Base-by-base conservation (phyloP, 2,888 invertebrate species). In the Fissipunctia ypsillon region DNA sequence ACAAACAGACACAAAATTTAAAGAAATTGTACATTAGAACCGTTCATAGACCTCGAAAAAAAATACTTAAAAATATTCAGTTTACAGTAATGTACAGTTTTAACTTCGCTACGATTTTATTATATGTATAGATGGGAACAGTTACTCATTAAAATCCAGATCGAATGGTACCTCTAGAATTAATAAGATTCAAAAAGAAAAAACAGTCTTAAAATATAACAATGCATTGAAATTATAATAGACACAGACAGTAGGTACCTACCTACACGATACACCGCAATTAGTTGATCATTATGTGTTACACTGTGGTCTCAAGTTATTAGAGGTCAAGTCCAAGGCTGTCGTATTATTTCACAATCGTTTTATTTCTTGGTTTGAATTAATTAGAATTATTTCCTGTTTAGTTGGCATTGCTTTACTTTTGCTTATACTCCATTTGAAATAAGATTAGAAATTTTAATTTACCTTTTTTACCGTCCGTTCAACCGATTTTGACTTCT, bases 261-360 rank as follows among this genome's bases (percentile, higher is more conserved):
- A n/a, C n/a, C n/a, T n/a, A n/a, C 7, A 60, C 25, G 57, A 31
- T 28, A 57, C 7, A 45, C 35, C 1, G 43, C 45, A 50, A 56
- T 54, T 78, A 63, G 5, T 52, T n/a, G 22, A 25, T 28, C 16
- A 52, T 77, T 63, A 31, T 52, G 22, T 43, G 6, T 22, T 54
- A 48, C 14, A 16, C 12, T 28, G 45, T 45, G 48, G 60, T 65
- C 73, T 66, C 60, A 69, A 31, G 45, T 50, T 54, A 16, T 50
- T 54, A 16, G 65, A 80, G 76, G 81, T 72, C 60, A 73, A 65
- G 67, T 65, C 25, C 81, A 73, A 81, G 77, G 77, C 2, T 2
- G n/a, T 19, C n/a, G 48, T 48, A 54, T 43, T 41, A 71, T 38
- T 54, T 35, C 38, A 41, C 43, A 54, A 28, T 56, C 14, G 35